A percentile compares a stretch with the other conserved stretches of the same genome.
Evolutionary conservation across 1,140 invertebrate genomes (phyloP).

Genomic region (Medauroidea extradentata): DNA sequence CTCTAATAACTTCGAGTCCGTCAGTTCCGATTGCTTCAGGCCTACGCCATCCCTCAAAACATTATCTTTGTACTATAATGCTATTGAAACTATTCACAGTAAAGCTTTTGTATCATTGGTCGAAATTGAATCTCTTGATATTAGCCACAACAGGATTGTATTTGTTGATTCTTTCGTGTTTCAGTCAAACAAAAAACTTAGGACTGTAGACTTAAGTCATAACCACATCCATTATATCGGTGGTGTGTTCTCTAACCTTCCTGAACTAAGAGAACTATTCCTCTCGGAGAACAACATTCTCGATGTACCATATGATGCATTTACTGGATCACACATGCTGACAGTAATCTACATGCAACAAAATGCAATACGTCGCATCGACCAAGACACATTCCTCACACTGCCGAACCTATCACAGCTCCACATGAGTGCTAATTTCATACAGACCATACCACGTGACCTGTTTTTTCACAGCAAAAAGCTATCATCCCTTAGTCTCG

Average conservation of each 20-base stretch:
- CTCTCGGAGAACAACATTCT: constrained; percentile 88
- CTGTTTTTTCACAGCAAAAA: constrained; percentile 69
- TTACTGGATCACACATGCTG: constrained; percentile 68
- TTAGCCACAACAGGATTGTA: constrained; percentile 83
- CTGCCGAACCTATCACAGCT: constrained; percentile 73
- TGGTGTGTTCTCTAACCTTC: constrained; percentile 73
- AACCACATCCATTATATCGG: constrained; percentile 83
- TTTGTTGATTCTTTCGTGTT: constrained; percentile 67
- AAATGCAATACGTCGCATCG: constrained; percentile 75
- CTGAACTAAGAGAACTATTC: constrained; percentile 73
- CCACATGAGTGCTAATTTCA: constrained; percentile 82
- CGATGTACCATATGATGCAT: constrained; percentile 75
- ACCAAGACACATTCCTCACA: constrained; percentile 65
- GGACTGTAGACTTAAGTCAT: constrained; percentile 79
- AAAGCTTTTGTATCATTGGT: constrained; percentile 67
- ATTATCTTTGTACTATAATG: constrained; percentile 78
- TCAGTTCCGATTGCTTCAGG: constrained; percentile 70
- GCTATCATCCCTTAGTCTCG: constrained; percentile 78
- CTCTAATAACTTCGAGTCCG: constrained; percentile 75
- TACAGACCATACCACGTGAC: constrained; percentile 65
- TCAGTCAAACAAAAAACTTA: constrained; percentile 64
- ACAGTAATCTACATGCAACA: constrained; percentile 82
- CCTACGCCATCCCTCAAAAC: constrained; percentile 72
- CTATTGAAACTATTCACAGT: constrained; percentile 70
- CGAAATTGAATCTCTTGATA: constrained; percentile 75